Evolutionary conservation across 1,140 invertebrate genomes (phyloP).

Genomic region (Chrysopa pallens): DNA sequence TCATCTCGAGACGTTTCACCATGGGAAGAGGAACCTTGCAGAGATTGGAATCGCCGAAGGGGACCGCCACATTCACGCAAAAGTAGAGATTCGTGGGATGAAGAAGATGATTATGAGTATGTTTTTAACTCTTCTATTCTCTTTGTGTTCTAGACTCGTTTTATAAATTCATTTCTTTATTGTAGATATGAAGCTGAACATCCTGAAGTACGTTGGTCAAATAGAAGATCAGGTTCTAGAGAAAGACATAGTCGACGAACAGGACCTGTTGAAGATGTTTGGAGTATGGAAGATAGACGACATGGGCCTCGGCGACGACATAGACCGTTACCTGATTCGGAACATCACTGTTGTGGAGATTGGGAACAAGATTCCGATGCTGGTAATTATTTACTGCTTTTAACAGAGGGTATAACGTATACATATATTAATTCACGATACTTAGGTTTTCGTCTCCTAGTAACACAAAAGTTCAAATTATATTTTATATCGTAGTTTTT

Average conservation of each 20-base stretch:
- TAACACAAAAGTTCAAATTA: too few species aligned
- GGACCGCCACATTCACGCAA: slow-evolving; percentile 10
- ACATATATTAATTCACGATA: too few species aligned
- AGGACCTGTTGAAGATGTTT: slow-evolving; percentile 21
- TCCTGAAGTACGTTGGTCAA: neutral
- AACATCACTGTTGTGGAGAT: slow-evolving; percentile 16
- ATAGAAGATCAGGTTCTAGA: slow-evolving; percentile 16
- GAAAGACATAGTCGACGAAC: slow-evolving; percentile 18
- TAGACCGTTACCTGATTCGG: slow-evolving; percentile 11
- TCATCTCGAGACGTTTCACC: slow-evolving; percentile 49
- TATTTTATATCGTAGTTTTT: too few species aligned
- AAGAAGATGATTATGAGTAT: slow-evolving; percentile 32
- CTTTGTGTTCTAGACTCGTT: neutral
- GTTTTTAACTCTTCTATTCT: slow-evolving; percentile 4
- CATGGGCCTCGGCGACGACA: slow-evolving; percentile 19
- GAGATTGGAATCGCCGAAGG: slow-evolving; percentile 16
- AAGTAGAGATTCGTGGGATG: slow-evolving; percentile 22
- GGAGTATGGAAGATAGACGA: slow-evolving; percentile 17
- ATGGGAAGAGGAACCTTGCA: slow-evolving; percentile 43
- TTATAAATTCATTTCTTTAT: neutral
- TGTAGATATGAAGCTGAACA: neutral
- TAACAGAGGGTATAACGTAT: too few species aligned
- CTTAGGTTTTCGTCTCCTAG: too few species aligned
- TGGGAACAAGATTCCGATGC: slow-evolving; percentile 22
- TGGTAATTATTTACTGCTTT: slow-evolving; percentile 13